Base-by-base conservation (phyloP, 92 coral and sea anemone species). In the Heteractis magnifica region DNA sequence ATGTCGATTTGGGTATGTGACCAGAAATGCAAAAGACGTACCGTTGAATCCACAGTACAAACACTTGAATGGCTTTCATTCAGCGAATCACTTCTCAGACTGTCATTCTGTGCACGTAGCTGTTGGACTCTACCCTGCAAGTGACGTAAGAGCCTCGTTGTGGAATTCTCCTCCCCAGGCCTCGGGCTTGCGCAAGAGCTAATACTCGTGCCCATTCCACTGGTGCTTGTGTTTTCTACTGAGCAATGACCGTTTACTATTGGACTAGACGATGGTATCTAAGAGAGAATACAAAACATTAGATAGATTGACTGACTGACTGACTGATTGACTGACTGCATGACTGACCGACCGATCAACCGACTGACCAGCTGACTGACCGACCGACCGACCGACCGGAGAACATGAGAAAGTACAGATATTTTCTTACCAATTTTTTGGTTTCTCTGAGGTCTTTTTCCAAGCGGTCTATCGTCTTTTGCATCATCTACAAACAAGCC, bases 101-200 rank as follows among this genome's bases (percentile, higher is more conserved):
- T 97, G 34, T 97, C 99, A 75, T 97, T 97, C 83, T 97, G 98
- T 13, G 95, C 92, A 26, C 99, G 95, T 84, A 97, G 88, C 81
- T 94, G 98, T 77, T 97, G 94, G 11, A 97, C 99, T 50, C 98
- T 85, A 83, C 98, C 99, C 89, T 97, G 99, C 72, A 97, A 87
- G 83, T 97, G 99, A 86, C 98, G 98, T 80, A 97, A 90, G 19
- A 97, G 87, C 65, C 93, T 88, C 14, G 99, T 90, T 49, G 98
- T 92, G 78, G 91, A 87, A 72, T 72, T 79, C 79, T 93, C 98
- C 19, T 92, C 93, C 49, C 94, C 98, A 93, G 95, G 86, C 82
- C 93, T 87, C 72, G 98, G 98, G 72, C 95, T 93, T 14, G 88
- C 89, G 49, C 88, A 65, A 49, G 98, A 93, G 85, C 95, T 91